Conservation (phyloP, 2,888 invertebrate genomes). For the Eurytoma adleriae region DNA sequence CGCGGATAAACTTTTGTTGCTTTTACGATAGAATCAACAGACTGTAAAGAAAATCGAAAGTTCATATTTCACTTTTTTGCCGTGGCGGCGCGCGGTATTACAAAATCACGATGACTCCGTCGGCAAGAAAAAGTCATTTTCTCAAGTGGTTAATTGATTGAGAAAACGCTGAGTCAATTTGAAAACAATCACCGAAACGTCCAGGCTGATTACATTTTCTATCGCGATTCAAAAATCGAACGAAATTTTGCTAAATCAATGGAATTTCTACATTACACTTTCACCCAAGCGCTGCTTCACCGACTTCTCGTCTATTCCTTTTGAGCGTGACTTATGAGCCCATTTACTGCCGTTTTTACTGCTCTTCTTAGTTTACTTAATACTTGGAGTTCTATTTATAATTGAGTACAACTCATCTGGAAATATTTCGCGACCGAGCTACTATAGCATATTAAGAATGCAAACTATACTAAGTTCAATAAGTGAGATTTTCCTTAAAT, state of each 20-base stretch:
- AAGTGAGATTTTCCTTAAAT: no score
- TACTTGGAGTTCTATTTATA: no score
- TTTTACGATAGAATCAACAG: slow-evolving; percentile 35
- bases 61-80: slow-evolving; percentile 48
- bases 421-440: no score
- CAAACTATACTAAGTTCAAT: no score
- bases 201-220: slow-evolving; percentile 30
- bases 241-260: slow-evolving; percentile 20
- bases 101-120: slow-evolving; percentile 54
- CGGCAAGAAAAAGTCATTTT: slow-evolving; percentile 40
- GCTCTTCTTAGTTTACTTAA: no score
- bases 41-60: slow-evolving; percentile 53
- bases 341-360: background rate
- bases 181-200: slow-evolving; percentile 39
- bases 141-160: slow-evolving; percentile 47
- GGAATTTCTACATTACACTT: slow-evolving; percentile 28
- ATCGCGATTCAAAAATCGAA: slow-evolving; percentile 25
- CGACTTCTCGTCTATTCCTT: background rate
- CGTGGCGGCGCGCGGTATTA: slow-evolving; percentile 32
- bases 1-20: slow-evolving; percentile 25
- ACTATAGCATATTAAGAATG: no score
- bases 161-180: slow-evolving; percentile 47
- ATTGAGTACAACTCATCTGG: no score
- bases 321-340: background rate
- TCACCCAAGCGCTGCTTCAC: slow-evolving; percentile 18